phyloP scores from a whole-genome alignment of 1,140 invertebrate genomes.

The Platyscapa corneri region DNA sequence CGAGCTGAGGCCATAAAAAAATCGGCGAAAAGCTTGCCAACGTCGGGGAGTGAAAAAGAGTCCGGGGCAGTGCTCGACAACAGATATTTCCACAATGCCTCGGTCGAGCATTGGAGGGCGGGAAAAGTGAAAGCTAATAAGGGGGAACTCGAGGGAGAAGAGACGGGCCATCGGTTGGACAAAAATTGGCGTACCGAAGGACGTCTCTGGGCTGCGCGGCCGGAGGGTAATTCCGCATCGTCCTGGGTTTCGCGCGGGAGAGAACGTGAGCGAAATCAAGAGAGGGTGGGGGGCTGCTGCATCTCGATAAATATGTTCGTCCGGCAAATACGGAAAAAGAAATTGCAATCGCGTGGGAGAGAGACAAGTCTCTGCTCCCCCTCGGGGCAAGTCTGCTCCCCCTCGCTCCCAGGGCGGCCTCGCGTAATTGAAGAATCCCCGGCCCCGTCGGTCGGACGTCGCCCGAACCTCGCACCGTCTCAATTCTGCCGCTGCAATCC shows the following conservation, averaged over 20 bases:
- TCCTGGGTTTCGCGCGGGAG: not conserved
- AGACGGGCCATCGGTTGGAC: not conserved
- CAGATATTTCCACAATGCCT: too few relatives aligned
- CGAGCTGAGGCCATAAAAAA: too few relatives aligned
- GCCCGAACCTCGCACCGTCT: too few relatives aligned
- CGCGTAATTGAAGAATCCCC: not conserved
- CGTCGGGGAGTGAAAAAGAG: too few relatives aligned
- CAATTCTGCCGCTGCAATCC: too few relatives aligned
- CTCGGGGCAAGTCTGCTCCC: too few relatives aligned
- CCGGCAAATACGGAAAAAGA: conserved; percentile 38
- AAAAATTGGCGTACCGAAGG: not conserved
- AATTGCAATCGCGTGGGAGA: not conserved
- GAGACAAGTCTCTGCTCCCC: too few relatives aligned
- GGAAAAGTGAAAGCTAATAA: not conserved
- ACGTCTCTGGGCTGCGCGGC: not conserved
- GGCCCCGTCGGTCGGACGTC: not conserved
- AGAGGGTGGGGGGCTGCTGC: not conserved
- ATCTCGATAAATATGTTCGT: conserved; percentile 33
- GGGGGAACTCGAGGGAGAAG: not conserved
- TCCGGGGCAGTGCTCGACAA: too few relatives aligned
- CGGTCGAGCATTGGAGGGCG: too few relatives aligned
- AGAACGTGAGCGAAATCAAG: conserved; percentile 11
- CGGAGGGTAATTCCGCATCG: not conserved
- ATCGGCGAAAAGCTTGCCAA: too few relatives aligned
- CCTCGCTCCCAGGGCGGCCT: not conserved